Conservation (phyloP, 2,888 invertebrate species). For the Phasia obesa region DNA sequence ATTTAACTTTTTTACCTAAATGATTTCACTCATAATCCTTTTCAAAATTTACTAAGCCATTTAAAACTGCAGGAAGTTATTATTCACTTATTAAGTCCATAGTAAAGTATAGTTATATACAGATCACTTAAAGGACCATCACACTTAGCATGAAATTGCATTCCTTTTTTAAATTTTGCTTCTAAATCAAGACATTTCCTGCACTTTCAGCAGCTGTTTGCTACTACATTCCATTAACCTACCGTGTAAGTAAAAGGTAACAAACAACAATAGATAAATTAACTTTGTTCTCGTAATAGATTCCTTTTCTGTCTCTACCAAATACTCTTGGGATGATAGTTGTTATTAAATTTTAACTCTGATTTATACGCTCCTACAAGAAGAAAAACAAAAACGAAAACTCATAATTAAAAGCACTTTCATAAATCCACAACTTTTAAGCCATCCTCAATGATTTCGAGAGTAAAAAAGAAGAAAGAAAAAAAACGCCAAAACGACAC, state of each 20-base stretch:
- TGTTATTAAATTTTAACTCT: slow-evolving; percentile 59
- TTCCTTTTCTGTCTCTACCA: slow-evolving; percentile 32
- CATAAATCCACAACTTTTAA: slow-evolving; percentile 50
- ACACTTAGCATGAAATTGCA: slow-evolving; percentile 19
- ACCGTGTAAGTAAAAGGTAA: background rate
- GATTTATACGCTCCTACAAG: slow-evolving; percentile 39
- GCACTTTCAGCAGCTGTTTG: background rate
- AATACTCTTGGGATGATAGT: slow-evolving; percentile 64
- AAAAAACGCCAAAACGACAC: background rate
- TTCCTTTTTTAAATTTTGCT: background rate
- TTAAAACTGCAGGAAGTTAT: no score
- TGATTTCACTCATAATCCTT: no score
- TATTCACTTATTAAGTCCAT: no score
- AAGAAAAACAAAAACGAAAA: slow-evolving; percentile 34
- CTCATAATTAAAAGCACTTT: slow-evolving; percentile 62
- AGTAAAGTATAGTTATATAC: no score
- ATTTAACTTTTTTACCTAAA: no score
- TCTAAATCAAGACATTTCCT: slow-evolving; percentile 10
- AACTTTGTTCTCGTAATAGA: slow-evolving; percentile 35
- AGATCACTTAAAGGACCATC: background rate
- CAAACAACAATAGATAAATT: background rate
- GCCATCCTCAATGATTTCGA: slow-evolving; percentile 28
- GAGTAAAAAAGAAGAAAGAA: no score
- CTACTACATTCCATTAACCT: slow-evolving; percentile 26
- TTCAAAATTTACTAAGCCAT: no score